Percentiles rank a stretch among this genome's conserved stretches.
phyloP scores from a whole-genome alignment of 2,113 vertebrate species.

The Camarhynchus parvulus region DNA sequence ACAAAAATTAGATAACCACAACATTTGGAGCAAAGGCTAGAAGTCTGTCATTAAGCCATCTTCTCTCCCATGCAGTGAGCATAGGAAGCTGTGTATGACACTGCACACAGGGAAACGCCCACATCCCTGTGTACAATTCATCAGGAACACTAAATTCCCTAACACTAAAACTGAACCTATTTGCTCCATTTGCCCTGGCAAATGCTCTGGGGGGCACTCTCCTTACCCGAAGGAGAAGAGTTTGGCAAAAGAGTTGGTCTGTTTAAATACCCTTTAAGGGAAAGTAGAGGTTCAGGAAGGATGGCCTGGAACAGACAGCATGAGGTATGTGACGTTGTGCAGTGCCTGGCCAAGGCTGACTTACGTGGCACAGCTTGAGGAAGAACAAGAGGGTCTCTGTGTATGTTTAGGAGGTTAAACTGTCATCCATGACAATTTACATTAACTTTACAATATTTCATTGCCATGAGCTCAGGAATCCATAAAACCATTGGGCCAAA shows the following conservation, averaged over 20 bases:
- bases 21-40: constrained; percentile 40
- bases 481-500: neutral
- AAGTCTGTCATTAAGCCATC: neutral
- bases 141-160: neutral
- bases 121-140: neutral
- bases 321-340: neutral
- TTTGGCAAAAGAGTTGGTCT: neutral
- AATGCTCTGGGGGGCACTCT: neutral
- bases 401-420: neutral
- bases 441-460: neutral
- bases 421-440: neutral
- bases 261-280: neutral
- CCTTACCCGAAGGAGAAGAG: neutral
- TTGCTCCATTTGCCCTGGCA: neutral
- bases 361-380: neutral
- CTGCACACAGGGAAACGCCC: neutral
- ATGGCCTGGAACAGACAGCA: neutral
- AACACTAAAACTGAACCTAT: neutral
- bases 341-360: neutral
- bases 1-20: constrained; percentile 34
- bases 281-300: neutral
- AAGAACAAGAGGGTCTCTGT: constrained; percentile 28
- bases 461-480: neutral
- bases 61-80: neutral
- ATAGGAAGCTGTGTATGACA: neutral